Percentiles rank a stretch among this genome's conserved stretches.
Evolutionary conservation across 1,140 invertebrate genomes (phyloP).

Genomic region (Marisa cornuarietis): DNA sequence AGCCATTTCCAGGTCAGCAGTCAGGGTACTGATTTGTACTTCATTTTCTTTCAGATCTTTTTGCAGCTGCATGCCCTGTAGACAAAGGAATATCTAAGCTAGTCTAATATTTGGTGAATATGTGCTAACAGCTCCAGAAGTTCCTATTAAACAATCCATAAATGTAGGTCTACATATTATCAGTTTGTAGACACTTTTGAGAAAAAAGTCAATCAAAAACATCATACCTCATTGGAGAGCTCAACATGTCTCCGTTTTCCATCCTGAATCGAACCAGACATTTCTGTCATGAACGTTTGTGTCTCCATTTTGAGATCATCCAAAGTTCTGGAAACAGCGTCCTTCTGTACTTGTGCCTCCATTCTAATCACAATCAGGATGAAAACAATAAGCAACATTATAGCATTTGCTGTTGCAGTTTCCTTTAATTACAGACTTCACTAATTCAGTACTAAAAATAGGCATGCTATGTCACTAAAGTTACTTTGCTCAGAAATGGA

Average conservation of each 20-base stretch:
- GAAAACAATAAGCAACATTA: neutral
- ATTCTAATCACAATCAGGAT: slow-evolving; percentile 36
- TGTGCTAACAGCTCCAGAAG: too few species aligned
- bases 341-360: slow-evolving; percentile 52
- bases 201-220: neutral
- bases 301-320: slow-evolving; percentile 57
- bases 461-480: too few species aligned
- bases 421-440: too few species aligned
- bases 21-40: slow-evolving; percentile 38
- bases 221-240: slow-evolving; percentile 59
- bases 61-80: slow-evolving; percentile 55
- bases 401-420: neutral
- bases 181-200: too few species aligned
- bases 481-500: too few species aligned
- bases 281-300: slow-evolving; percentile 51
- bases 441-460: too few species aligned
- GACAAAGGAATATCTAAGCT: slow-evolving; percentile 9
- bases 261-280: slow-evolving; percentile 56
- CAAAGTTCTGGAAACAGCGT: slow-evolving; percentile 51
- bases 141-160: too few species aligned
- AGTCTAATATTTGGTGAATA: neutral
- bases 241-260: slow-evolving; percentile 56
- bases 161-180: too few species aligned
- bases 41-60: slow-evolving; percentile 53
- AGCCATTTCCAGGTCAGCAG: slow-evolving; percentile 32